Evolutionary conservation across 1,140 invertebrate species (phyloP), one percentile per base, ranked within the genome.

Genomic region (Latrodectus geometricus): DNA sequence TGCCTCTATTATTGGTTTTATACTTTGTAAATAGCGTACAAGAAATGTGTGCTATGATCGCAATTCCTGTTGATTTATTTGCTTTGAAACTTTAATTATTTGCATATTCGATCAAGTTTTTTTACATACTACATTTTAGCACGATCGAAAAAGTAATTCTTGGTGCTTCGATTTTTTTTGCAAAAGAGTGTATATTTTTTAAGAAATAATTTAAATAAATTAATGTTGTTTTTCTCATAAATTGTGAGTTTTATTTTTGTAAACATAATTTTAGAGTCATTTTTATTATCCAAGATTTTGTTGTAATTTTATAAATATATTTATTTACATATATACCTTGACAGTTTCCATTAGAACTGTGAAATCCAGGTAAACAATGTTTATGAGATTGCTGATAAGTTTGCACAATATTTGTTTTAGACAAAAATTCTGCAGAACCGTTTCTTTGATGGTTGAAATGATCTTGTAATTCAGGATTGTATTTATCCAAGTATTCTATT

Each of bases 401-500:
- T 20, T 61, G 17, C 69, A 79, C 35, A 23, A 61, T 61, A 61
- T 15, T 12, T 35, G 49, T 50, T 9, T 86, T 52, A 15, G 50
- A 48, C 49, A 54, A 23, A 17, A 77, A 14, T 4, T 70, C 65
- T 23, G 8, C 50, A n/a, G 65, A 78, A 65, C 68, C 54, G 15
- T 86, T 72, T 78, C 74, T 70, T 61, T 70, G 14, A 15, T 21
- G 23, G 21, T 35, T 66, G 48, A 76, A 84, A 54, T 84, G 61
- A 68, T 52, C 48, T 35, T 76, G 70, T 17, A 61, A 21, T 48
- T 61, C 70, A 48, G 8, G 54, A 52, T 23, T 69, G 61, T 35
- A 14, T 14, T 77, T 69, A 77, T 86, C 75, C 75, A 86, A 86
- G 72, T 86, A 86, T 86, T 86, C 65, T 11, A 86, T 86, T n/a